These are phyloP conservation scores for Drosophila simulans DNA, from an alignment of 1,140 invertebrate genomes.

Conservation along the genomic window DNA sequence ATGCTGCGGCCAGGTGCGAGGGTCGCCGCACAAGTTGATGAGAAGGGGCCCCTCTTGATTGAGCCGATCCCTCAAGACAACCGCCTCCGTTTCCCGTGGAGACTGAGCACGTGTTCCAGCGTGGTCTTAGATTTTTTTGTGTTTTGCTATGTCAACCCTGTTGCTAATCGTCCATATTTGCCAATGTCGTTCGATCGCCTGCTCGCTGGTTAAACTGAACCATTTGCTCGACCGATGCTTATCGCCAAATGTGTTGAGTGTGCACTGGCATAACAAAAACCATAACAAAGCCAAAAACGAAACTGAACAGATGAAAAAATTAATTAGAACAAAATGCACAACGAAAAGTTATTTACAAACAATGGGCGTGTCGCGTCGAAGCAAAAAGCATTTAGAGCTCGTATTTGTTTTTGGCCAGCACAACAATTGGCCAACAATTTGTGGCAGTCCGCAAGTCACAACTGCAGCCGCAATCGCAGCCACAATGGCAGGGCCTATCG, in stretches of 20 bases:
- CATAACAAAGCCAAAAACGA: conserved; percentile 29
- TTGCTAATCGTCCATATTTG: conserved; percentile 77
- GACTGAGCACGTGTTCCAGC: conserved; percentile 30
- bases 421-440: conserved; percentile 79
- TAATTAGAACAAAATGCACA: conserved; percentile 80
- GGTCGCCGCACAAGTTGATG: conserved; percentile 42
- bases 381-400: conserved; percentile 50
- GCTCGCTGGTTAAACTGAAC: conserved; percentile 24
- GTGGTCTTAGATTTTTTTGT: conserved; percentile 7
- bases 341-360: conserved; percentile 74
- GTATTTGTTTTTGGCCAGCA: conserved; percentile 67
- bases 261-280: conserved; percentile 33
- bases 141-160: conserved; percentile 19
- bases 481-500: conserved; percentile 74
- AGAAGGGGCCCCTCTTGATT: background rate
- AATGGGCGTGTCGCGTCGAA: conserved; percentile 68
- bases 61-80: conserved; percentile 8
- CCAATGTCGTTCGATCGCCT: conserved; percentile 71
- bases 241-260: conserved; percentile 79
- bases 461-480: conserved; percentile 55
- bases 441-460: conserved; percentile 63
- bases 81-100: conserved; percentile 9
- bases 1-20: conserved; percentile 49
- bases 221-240: conserved; percentile 64
- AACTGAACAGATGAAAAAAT: conserved; percentile 62